Conservation (phyloP, 2,888 invertebrate genomes). For the Clitarchus hookeri region DNA sequence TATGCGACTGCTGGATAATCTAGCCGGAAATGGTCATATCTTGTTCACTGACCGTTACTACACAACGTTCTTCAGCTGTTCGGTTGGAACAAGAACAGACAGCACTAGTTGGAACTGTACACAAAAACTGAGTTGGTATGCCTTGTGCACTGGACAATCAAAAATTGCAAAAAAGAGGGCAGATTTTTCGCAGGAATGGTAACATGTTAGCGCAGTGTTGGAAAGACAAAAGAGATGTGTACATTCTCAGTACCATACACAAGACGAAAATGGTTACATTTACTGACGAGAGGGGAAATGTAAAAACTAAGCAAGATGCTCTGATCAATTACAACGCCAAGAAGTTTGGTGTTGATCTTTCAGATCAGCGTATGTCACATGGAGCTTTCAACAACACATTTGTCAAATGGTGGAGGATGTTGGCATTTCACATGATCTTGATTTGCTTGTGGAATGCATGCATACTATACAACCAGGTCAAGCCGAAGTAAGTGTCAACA, state of each 20-base stretch:
- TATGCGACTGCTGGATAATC: not conserved
- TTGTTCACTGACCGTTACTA: too few species aligned
- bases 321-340: not conserved
- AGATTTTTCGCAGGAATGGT: too few species aligned
- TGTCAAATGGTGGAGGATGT: constrained; percentile 6
- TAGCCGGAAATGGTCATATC: too few species aligned
- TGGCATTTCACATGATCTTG: not conserved
- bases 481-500: not conserved
- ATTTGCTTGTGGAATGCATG: not conserved
- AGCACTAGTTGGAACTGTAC: not conserved
- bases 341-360: not conserved
- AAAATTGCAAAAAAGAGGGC: too few species aligned
- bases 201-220: too few species aligned
- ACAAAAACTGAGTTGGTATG: not conserved
- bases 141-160: not conserved
- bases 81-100: not conserved
- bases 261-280: not conserved
- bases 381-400: not conserved
- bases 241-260: not conserved
- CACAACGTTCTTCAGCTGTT: not conserved
- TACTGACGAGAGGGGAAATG: not conserved
- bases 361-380: not conserved
- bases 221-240: not conserved
- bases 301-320: not conserved
- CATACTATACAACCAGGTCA: not conserved